These are phyloP conservation scores for Chydorus sphaericus DNA, from an alignment of 2,888 invertebrate species.

Conservation along the genomic window DNA sequence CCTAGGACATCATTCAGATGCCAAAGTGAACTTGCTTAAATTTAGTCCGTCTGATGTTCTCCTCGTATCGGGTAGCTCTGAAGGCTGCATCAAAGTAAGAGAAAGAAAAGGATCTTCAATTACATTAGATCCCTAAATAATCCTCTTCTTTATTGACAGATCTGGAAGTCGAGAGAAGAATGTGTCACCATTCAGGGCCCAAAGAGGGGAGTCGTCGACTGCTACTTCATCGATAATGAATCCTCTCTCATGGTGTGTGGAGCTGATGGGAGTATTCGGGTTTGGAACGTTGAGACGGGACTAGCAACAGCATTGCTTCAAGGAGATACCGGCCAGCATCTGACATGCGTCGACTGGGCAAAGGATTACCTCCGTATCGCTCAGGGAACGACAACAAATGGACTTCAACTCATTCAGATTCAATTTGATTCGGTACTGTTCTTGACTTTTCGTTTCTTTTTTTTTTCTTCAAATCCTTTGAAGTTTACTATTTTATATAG, in stretches of 20 bases:
- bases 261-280: slow-evolving; percentile 10
- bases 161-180: neutral
- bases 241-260: slow-evolving; percentile 1
- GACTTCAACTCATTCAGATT: slow-evolving; percentile 5
- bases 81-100: slow-evolving; percentile 4
- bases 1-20: slow-evolving; percentile 6
- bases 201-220: neutral
- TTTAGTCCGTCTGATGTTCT: slow-evolving; percentile 11
- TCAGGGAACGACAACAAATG: slow-evolving; percentile 6
- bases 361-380: neutral
- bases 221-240: neutral
- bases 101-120: neutral
- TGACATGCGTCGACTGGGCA: slow-evolving; percentile 9
- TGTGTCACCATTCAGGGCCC: neutral
- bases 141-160: neutral
- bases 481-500: neutral
- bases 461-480: neutral
- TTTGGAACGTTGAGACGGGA: neutral
- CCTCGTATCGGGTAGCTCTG: neutral
- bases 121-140: neutral
- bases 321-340: neutral
- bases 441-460: neutral
- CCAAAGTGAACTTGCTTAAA: neutral
- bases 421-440: neutral
- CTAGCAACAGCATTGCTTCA: neutral